Conservation (phyloP, 2,888 invertebrate species). For the Tineola bisselliella region DNA sequence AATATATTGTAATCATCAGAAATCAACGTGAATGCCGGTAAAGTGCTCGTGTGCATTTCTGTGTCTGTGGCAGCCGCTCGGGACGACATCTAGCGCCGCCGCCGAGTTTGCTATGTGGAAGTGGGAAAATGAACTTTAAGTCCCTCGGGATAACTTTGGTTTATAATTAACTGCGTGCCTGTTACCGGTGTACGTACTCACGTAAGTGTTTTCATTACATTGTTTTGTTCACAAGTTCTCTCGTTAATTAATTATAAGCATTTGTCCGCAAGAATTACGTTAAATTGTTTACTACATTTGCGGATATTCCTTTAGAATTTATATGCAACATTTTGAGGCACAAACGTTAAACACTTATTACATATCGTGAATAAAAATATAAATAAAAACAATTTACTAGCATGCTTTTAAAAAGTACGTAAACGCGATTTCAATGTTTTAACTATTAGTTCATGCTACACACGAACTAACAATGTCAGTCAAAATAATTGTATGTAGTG, state of each 20-base stretch:
- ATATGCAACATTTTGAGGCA: too few relatives aligned
- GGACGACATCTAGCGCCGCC: not conserved
- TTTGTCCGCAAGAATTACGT: not conserved
- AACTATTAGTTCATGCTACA: too few relatives aligned
- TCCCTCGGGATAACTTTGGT: constrained; percentile 42
- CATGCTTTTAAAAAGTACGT: too few relatives aligned
- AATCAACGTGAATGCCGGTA: constrained; percentile 3
- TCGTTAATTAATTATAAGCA: not conserved
- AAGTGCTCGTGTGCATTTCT: constrained; percentile 9
- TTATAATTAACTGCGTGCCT: constrained; percentile 40
- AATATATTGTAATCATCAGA: not conserved
- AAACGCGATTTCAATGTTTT: too few relatives aligned
- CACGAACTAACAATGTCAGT: too few relatives aligned
- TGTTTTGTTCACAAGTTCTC: not conserved
- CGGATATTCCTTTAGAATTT: too few relatives aligned
- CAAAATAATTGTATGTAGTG: too few relatives aligned
- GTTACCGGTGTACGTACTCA: constrained; percentile 20
- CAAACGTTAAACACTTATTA: too few relatives aligned
- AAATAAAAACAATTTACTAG: too few relatives aligned
- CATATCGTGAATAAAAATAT: too few relatives aligned
- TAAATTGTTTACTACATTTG: too few relatives aligned
- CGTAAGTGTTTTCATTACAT: constrained; percentile 13
- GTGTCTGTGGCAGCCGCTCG: not conserved
- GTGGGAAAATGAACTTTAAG: constrained; percentile 54
- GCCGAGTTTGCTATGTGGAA: constrained; percentile 17